phyloP scores from a whole-genome alignment of 2,113 vertebrate species.

The Bostrychus sinensis region DNA sequence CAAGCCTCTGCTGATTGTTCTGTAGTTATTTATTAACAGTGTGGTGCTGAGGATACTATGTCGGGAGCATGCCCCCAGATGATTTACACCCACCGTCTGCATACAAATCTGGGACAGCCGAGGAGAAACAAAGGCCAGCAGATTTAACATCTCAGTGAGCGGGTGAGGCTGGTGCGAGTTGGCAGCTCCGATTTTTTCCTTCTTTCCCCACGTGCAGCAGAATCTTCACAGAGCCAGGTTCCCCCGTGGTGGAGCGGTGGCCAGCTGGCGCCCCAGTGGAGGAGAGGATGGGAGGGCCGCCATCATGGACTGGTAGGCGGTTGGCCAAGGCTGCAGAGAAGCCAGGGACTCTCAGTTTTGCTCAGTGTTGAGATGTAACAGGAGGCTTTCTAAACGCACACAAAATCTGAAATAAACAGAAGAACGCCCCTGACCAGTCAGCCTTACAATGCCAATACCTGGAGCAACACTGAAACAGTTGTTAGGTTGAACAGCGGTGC shows the following conservation, averaged over 20 bases:
- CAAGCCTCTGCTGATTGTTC: constrained; percentile 25
- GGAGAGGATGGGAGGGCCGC: constrained; percentile 41
- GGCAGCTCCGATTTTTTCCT: constrained; percentile 52
- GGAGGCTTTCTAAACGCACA: constrained; percentile 20
- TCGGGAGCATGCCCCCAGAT: constrained; percentile 12
- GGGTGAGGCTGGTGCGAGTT: constrained; percentile 45
- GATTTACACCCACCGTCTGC: constrained; percentile 40
- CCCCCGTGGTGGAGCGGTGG: constrained; percentile 46
- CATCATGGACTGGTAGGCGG: constrained; percentile 45
- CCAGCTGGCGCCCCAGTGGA: constrained; percentile 59
- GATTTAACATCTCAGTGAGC: constrained; percentile 60
- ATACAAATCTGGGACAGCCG: constrained; percentile 40
- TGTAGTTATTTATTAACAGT: constrained; percentile 25
- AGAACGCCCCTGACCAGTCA: background rate
- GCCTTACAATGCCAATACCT: background rate
- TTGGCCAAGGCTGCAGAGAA: constrained; percentile 46
- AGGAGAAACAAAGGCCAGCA: constrained; percentile 42
- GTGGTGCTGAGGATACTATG: constrained; percentile 15
- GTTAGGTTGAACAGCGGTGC: background rate
- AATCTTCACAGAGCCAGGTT: constrained; percentile 32
- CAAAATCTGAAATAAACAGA: background rate
- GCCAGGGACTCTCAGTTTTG: constrained; percentile 36
- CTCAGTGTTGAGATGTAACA: constrained; percentile 33
- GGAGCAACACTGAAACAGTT: constrained; percentile 1
- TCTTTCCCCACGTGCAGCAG: background rate